Percentiles rank a stretch among this genome's conserved stretches.
Evolutionary conservation across 2,797 vertebrate species (phyloP).

Genomic region (Orestias chungarensis): DNA sequence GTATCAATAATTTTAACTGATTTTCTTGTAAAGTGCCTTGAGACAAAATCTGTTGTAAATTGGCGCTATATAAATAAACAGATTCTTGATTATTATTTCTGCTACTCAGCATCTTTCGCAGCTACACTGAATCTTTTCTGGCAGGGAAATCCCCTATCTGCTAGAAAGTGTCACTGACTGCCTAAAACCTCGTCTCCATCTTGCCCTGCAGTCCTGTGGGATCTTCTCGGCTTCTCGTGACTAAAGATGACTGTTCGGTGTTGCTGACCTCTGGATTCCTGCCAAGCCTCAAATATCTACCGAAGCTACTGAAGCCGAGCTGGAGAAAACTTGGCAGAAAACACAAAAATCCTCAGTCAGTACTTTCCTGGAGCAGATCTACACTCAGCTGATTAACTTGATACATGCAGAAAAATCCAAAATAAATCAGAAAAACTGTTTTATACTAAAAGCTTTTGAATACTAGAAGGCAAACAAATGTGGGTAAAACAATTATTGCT

Average conservation of each 20-base stretch:
- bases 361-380: not conserved
- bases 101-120: constrained; percentile 14
- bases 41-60: too few relatives aligned
- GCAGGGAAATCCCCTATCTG: constrained; percentile 34
- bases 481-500: not conserved
- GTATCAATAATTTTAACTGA: too few relatives aligned
- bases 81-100: not conserved
- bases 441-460: not conserved
- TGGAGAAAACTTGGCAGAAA: constrained; percentile 8
- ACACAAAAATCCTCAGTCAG: not conserved
- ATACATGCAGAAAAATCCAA: constrained; percentile 1
- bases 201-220: constrained; percentile 56
- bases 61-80: too few relatives aligned
- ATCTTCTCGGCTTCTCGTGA: constrained; percentile 28
- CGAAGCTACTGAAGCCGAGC: constrained; percentile 15
- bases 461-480: not conserved
- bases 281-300: constrained; percentile 16
- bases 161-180: constrained; percentile 9
- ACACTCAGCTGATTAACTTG: constrained; percentile 6
- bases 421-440: not conserved
- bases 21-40: too few relatives aligned
- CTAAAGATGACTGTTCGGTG: constrained; percentile 27
- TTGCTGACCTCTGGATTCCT: constrained; percentile 11
- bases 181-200: constrained; percentile 17
- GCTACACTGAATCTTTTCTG: constrained; percentile 21